Evolutionary conservation across 1,140 invertebrate species (phyloP).

Genomic region (Cyphomyrmex costatus): DNA sequence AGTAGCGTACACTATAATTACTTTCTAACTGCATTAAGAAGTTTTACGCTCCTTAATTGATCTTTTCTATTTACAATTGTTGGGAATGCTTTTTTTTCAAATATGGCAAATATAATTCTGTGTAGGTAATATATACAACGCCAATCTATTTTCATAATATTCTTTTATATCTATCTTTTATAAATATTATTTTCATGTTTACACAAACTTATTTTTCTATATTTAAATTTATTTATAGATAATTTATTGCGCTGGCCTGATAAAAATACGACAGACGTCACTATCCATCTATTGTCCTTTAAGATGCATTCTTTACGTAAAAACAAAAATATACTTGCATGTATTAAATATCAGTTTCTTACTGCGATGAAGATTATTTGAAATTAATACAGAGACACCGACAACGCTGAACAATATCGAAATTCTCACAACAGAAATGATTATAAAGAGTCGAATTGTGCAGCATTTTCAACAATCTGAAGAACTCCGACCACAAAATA

Average conservation of each 20-base stretch:
- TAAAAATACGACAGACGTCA: constrained; percentile 26
- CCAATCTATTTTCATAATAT: constrained; percentile 1
- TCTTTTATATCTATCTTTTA: neutral
- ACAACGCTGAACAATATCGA: neutral
- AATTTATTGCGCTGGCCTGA: constrained; percentile 11
- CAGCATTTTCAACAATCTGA: neutral
- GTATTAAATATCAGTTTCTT: neutral
- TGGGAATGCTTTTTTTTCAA: constrained; percentile 6
- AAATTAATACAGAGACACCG: neutral
- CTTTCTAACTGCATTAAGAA: constrained; percentile 35
- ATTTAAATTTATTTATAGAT: constrained; percentile 21
- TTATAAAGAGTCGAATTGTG: neutral
- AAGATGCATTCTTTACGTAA: neutral
- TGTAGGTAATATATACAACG: neutral
- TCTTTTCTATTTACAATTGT: constrained; percentile 7
- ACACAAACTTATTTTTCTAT: constrained; percentile 1
- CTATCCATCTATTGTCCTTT: constrained; percentile 1
- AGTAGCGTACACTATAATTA: neutral
- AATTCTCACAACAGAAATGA: neutral
- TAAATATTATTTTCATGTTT: neutral
- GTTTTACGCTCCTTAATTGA: neutral
- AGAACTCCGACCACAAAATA: neutral
- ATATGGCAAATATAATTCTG: constrained; percentile 4
- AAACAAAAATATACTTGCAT: neutral
- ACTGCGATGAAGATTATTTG: neutral